phyloP scores from a whole-genome alignment of 2,888 invertebrate genomes.

The Acleris holmiana region DNA sequence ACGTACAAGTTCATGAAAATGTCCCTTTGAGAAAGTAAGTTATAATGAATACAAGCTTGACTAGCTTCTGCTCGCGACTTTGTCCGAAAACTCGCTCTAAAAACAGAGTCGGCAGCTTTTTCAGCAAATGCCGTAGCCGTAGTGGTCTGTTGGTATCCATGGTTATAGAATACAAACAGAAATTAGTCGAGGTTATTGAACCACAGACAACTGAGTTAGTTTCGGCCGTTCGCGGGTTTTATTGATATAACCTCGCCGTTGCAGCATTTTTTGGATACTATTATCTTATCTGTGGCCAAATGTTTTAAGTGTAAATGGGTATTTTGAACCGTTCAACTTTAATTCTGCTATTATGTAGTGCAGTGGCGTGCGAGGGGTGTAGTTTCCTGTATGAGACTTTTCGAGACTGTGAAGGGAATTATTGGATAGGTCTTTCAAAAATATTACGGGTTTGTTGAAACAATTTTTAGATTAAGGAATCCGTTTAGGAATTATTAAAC shows the following conservation, averaged over 20 bases:
- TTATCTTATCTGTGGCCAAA: background rate
- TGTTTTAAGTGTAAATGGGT: background rate
- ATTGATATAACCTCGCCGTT: slow-evolving; percentile 11
- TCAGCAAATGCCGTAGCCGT: background rate
- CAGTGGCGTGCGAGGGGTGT: too few relatives aligned
- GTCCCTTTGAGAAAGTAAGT: too few relatives aligned
- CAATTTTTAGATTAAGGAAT: too few relatives aligned
- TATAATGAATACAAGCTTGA: too few relatives aligned
- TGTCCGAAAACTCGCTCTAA: background rate
- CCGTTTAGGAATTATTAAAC: too few relatives aligned
- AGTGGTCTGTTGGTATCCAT: slow-evolving; percentile 23
- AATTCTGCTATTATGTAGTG: too few relatives aligned
- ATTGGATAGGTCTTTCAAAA: too few relatives aligned
- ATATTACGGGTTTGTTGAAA: too few relatives aligned
- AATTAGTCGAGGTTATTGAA: slow-evolving; percentile 28
- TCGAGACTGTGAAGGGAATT: too few relatives aligned
- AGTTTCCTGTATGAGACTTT: too few relatives aligned
- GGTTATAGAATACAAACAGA: slow-evolving; percentile 32
- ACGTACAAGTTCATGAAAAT: too few relatives aligned
- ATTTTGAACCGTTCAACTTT: too few relatives aligned
- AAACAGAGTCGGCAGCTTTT: background rate
- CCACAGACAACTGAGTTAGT: slow-evolving; percentile 23
- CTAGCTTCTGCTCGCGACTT: background rate
- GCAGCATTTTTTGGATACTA: slow-evolving; percentile 8
- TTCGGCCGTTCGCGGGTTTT: slow-evolving; percentile 16